These are phyloP conservation scores for Pomatorhinus ruficollis DNA, from an alignment of 2,113 vertebrate species.

Conservation along the genomic window DNA sequence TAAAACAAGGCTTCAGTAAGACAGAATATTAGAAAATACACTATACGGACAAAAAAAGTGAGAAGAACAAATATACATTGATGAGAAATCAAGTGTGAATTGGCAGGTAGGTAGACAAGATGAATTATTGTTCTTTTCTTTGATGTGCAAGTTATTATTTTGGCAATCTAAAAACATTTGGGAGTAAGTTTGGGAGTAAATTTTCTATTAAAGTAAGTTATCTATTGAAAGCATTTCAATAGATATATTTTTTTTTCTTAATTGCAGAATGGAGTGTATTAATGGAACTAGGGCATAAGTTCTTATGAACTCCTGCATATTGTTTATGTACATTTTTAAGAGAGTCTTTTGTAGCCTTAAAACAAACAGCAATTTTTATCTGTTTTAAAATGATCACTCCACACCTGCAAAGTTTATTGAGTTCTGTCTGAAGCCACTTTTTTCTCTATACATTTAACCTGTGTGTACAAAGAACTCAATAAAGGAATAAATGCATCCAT, in stretches of 20 bases:
- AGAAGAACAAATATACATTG: background rate
- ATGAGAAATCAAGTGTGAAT: background rate
- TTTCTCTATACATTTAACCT: background rate
- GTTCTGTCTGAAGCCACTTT: background rate
- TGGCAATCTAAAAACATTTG: background rate
- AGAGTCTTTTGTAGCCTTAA: background rate
- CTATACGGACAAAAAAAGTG: background rate
- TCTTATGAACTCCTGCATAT: background rate
- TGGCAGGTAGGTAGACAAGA: background rate
- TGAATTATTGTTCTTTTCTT: background rate
- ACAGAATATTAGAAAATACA: background rate
- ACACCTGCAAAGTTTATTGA: background rate
- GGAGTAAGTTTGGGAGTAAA: background rate
- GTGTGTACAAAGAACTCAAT: background rate
- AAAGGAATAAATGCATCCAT: background rate
- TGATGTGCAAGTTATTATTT: background rate
- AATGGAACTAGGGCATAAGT: background rate
- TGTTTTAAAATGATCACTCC: background rate
- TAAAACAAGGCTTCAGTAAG: background rate
- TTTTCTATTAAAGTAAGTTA: no score
- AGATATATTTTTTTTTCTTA: background rate
- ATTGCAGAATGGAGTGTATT: background rate
- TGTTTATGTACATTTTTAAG: background rate
- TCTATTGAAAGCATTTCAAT: background rate
- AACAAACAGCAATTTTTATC: background rate